Percentiles rank a stretch among this genome's conserved stretches.
These are phyloP conservation scores for Chloroclystis v-ata DNA, from an alignment of 2,888 invertebrate species.

Conservation along the genomic window DNA sequence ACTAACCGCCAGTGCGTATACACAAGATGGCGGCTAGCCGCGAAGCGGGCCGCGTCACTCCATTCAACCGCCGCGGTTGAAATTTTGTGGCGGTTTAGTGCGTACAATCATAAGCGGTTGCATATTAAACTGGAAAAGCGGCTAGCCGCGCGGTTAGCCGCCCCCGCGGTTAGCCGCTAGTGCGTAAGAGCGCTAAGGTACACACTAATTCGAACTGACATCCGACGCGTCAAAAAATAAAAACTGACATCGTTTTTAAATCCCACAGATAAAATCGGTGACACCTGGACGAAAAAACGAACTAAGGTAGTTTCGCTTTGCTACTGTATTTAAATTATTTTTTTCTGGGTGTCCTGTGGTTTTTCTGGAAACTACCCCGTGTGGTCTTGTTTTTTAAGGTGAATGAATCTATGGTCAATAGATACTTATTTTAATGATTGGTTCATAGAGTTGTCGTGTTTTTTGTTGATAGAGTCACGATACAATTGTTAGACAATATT, in stretches of 20 bases:
- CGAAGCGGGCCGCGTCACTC: no score
- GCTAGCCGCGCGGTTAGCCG: no score
- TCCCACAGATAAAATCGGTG: slow-evolving; percentile 74
- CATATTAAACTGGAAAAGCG: no score
- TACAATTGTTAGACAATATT: no score
- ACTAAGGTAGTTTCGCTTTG: slow-evolving; percentile 43
- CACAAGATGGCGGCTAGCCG: no score
- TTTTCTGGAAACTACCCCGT: slow-evolving; percentile 63
- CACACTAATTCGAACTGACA: slow-evolving; percentile 73
- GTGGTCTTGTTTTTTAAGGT: slow-evolving; percentile 52
- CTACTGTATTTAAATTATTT: slow-evolving; percentile 76
- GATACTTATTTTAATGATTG: slow-evolving; percentile 28
- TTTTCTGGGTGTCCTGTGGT: slow-evolving; percentile 50
- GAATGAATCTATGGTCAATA: slow-evolving; percentile 53
- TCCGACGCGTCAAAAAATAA: slow-evolving; percentile 57
- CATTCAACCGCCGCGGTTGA: no score
- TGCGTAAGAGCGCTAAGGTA: slow-evolving; percentile 55
- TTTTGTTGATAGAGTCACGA: no score
- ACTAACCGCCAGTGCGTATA: no score
- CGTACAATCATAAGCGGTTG: no score
- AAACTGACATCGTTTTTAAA: slow-evolving; percentile 63
- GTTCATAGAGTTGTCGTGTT: no score
- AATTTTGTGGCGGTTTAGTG: no score
- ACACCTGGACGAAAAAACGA: slow-evolving; percentile 58
- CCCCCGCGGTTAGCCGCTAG: no score